phyloP scores from a whole-genome alignment of 1,140 invertebrate species.

The Drosophila varians region DNA sequence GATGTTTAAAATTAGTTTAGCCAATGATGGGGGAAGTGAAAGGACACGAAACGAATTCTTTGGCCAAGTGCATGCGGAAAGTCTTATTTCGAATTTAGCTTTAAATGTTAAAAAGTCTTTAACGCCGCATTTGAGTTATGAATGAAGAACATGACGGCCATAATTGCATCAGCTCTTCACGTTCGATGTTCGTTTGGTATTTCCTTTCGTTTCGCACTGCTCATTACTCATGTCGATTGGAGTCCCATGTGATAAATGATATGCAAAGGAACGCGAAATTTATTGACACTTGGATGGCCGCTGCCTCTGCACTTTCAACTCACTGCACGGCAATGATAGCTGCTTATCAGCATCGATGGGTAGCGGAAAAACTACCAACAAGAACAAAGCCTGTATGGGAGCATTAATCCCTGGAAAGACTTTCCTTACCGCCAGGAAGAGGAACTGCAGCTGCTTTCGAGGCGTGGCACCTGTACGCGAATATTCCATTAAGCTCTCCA shows the following conservation, averaged over 20 bases:
- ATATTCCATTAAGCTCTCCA: slow-evolving; percentile 46
- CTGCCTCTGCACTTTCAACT: slow-evolving; percentile 15
- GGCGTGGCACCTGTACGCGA: slow-evolving; percentile 42
- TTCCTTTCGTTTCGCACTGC: slow-evolving; percentile 20
- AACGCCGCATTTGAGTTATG: too few species aligned
- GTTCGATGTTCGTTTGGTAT: slow-evolving; percentile 35
- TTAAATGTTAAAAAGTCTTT: not conserved
- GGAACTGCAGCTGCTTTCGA: slow-evolving; percentile 24
- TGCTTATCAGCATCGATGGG: slow-evolving; percentile 33
- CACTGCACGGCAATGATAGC: slow-evolving; percentile 13
- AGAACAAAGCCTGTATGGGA: slow-evolving; percentile 23
- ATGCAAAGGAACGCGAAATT: slow-evolving; percentile 35
- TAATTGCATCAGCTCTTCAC: slow-evolving; percentile 45
- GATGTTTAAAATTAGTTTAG: slow-evolving; percentile 40
- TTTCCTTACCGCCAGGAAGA: slow-evolving; percentile 13
- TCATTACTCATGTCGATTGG: slow-evolving; percentile 30
- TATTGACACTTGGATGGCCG: slow-evolving; percentile 35
- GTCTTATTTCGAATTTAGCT: not conserved
- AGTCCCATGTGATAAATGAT: slow-evolving; percentile 50
- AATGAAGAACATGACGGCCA: not conserved
- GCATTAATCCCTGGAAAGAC: slow-evolving; percentile 36
- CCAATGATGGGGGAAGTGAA: not conserved
- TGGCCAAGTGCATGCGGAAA: not conserved
- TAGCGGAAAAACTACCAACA: not conserved
- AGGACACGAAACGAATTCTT: not conserved